phyloP scores from a whole-genome alignment of 2,797 vertebrate genomes.

The Parambassis ranga region DNA sequence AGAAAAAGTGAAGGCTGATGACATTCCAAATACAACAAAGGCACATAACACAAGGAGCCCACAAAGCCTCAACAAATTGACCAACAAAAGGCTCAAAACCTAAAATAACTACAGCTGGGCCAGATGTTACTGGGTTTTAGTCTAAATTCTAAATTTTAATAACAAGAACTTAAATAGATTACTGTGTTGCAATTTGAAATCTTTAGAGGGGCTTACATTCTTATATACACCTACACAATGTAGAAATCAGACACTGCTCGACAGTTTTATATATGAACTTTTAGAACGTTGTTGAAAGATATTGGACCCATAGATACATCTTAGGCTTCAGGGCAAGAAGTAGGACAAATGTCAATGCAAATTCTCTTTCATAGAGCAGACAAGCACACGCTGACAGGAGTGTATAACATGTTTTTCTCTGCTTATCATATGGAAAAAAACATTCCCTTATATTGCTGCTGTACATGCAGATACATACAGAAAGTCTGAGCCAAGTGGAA shows the following conservation, averaged over 20 bases:
- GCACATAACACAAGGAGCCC: too few relatives aligned
- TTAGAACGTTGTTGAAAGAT: not conserved
- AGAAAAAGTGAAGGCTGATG: too few relatives aligned
- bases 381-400: conserved; percentile 14
- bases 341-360: not conserved
- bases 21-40: too few relatives aligned
- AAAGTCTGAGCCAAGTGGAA: conserved; percentile 18
- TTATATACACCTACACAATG: not conserved
- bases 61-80: too few relatives aligned
- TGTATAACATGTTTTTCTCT: conserved; percentile 3
- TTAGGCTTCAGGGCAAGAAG: not conserved
- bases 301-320: not conserved
- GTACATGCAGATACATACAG: not conserved
- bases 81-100: too few relatives aligned
- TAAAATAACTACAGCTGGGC: too few relatives aligned
- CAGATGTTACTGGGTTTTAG: too few relatives aligned
- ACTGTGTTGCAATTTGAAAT: too few relatives aligned
- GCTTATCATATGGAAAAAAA: conserved; percentile 24
- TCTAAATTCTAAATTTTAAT: too few relatives aligned
- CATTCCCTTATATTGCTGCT: conserved; percentile 13
- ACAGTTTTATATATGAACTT: not conserved
- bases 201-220: too few relatives aligned
- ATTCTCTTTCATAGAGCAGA: conserved; percentile 9
- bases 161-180: too few relatives aligned
- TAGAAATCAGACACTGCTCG: not conserved